Evolutionary conservation across 1,140 invertebrate genomes (phyloP).

Genomic region (Zaprionus ornatus): DNA sequence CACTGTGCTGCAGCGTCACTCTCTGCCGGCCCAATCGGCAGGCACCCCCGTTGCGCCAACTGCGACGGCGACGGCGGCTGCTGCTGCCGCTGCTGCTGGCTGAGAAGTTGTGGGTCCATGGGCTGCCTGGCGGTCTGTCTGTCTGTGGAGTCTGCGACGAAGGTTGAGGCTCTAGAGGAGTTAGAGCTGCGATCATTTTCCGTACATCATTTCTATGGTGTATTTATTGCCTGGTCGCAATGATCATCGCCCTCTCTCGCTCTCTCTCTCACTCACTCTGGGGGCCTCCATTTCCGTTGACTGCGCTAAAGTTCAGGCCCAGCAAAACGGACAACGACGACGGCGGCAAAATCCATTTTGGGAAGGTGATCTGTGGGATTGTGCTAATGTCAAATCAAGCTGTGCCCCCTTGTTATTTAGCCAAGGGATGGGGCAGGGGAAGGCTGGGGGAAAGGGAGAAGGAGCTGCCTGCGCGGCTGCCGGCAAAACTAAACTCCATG

Average conservation of each 20-base stretch:
- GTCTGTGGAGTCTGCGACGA: conserved; percentile 3
- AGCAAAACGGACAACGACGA: conserved; percentile 31
- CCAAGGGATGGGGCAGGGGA: conserved; percentile 36
- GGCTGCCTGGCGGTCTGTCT: conserved; percentile 42
- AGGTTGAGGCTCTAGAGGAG: conserved; percentile 45
- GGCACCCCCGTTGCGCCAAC: conserved; percentile 71
- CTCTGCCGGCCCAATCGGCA: conserved; percentile 28
- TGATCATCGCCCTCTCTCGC: conserved; percentile 58
- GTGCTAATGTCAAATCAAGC: conserved; percentile 84
- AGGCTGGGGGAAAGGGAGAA: conserved; percentile 8
- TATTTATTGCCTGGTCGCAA: conserved; percentile 76
- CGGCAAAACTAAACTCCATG: conserved; percentile 75
- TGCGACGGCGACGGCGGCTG: conserved; percentile 4
- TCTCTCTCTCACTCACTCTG: background rate
- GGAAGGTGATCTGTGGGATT: conserved; percentile 82
- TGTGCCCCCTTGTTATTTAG: conserved; percentile 83
- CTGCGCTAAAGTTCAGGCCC: conserved; percentile 54
- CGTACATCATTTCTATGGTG: conserved; percentile 81
- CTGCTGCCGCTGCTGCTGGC: conserved; percentile 42
- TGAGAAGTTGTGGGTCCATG: conserved; percentile 41
- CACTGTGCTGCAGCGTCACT: conserved; percentile 59
- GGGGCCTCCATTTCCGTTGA: conserved; percentile 72
- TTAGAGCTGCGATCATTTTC: conserved; percentile 69
- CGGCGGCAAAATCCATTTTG: conserved; percentile 80
- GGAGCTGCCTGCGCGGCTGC: conserved; percentile 39